A percentile compares a stretch with the other conserved stretches of the same genome.
Conservation (phyloP, 2,888 invertebrate species). For the Heterodera filipjevi region DNA sequence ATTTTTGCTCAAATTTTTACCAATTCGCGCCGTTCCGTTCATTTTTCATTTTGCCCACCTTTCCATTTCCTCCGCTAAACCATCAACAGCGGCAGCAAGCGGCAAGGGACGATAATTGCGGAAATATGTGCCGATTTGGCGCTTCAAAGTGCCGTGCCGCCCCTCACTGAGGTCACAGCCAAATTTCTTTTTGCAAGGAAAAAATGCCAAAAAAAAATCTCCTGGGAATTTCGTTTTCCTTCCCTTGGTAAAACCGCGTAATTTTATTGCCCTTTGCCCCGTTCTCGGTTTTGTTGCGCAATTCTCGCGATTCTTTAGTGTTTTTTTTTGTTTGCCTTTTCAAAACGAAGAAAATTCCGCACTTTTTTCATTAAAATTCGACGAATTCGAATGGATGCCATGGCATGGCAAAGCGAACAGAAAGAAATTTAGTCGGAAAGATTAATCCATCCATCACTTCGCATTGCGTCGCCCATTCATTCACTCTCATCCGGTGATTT, state of each 20-base stretch:
- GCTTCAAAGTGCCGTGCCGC: slow-evolving; percentile 8
- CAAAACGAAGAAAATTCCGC: neutral
- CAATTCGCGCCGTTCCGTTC: slow-evolving; percentile 7
- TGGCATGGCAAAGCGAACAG: neutral
- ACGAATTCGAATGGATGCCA: neutral
- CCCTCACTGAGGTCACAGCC: slow-evolving; percentile 3
- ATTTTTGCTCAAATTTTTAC: neutral
- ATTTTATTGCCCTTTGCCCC: slow-evolving; percentile 1
- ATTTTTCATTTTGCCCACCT: neutral
- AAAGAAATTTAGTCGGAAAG: neutral
- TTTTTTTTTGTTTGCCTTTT: neutral
- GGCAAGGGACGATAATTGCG: slow-evolving; percentile 16
- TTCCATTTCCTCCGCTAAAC: neutral
- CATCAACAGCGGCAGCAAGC: neutral
- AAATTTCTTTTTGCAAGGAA: slow-evolving; percentile 6
- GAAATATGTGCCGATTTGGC: slow-evolving; percentile 12
- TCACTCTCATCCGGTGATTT: neutral
- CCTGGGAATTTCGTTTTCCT: slow-evolving; percentile 10
- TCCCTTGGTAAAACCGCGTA: neutral
- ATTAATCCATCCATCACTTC: neutral
- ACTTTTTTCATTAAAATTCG: neutral
- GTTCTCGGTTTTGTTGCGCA: neutral
- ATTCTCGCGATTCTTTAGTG: neutral
- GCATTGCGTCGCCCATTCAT: neutral
- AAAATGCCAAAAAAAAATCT: neutral